These are phyloP conservation scores for Magallana gigas DNA, from an alignment of 1,140 invertebrate genomes.

Conservation along the genomic window DNA sequence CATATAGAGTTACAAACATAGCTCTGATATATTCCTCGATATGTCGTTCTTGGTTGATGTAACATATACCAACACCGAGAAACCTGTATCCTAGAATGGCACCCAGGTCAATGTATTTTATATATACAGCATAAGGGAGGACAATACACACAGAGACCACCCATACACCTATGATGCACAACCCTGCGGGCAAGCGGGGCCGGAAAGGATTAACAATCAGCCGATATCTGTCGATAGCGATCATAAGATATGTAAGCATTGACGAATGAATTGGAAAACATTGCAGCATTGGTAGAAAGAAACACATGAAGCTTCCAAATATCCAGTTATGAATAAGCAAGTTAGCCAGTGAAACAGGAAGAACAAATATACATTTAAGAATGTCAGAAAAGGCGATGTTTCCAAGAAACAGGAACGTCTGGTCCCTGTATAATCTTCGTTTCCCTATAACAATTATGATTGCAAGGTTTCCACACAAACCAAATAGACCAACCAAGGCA, in stretches of 20 bases:
- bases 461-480: conserved; percentile 82
- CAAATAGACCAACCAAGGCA: conserved; percentile 81
- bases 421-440: conserved; percentile 83
- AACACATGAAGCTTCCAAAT: conserved; percentile 87
- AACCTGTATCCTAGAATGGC: conserved; percentile 79
- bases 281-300: conserved; percentile 87
- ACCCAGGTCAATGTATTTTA: conserved; percentile 85
- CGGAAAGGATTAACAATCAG: conserved; percentile 84
- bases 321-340: conserved; percentile 87
- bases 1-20: conserved; percentile 82
- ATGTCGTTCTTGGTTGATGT: conserved; percentile 75
- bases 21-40: conserved; percentile 79
- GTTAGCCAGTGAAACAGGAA: conserved; percentile 85
- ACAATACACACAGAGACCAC: conserved; percentile 86
- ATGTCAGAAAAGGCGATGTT: conserved; percentile 86
- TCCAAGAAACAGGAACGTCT: conserved; percentile 84
- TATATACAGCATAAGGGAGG: conserved; percentile 87
- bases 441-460: conserved; percentile 83
- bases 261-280: conserved; percentile 86
- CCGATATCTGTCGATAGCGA: conserved; percentile 85
- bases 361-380: conserved; percentile 84
- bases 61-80: conserved; percentile 76
- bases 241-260: conserved; percentile 86
- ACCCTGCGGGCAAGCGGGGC: conserved; percentile 84
- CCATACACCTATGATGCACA: conserved; percentile 86